These are phyloP conservation scores for Pica pica DNA, from an alignment of 2,113 vertebrate genomes.

Conservation along the genomic window DNA sequence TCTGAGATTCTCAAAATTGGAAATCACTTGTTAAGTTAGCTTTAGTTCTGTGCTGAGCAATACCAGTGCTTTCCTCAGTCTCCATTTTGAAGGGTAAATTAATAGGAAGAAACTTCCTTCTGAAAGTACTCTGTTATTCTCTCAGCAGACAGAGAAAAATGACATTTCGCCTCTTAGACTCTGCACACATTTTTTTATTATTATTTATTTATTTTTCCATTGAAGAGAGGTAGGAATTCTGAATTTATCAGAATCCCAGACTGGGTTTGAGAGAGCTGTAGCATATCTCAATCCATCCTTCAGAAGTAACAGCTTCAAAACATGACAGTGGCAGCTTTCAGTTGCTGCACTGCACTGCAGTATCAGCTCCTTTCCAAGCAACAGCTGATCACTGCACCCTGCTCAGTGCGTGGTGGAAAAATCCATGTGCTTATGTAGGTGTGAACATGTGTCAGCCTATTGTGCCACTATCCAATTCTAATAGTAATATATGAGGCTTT, in stretches of 20 bases:
- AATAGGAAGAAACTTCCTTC: neutral
- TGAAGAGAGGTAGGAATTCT: neutral
- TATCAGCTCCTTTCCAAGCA: neutral
- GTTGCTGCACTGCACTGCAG: neutral
- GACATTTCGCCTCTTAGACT: neutral
- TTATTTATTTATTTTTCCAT: neutral
- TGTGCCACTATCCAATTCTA: neutral
- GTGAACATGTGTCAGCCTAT: neutral
- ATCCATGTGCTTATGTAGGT: neutral
- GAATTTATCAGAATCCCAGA: neutral
- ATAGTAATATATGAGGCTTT: neutral
- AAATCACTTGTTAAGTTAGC: neutral
- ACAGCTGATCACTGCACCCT: neutral
- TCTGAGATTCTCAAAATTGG: neutral
- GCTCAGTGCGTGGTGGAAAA: neutral
- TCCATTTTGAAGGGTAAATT: neutral
- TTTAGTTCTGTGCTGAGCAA: neutral
- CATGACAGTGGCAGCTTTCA: neutral
- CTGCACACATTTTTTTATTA: neutral
- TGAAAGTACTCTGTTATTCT: neutral
- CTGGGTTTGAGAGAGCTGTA: neutral
- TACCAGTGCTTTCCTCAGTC: neutral
- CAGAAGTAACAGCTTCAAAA: neutral
- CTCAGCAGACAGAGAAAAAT: neutral
- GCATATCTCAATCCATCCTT: neutral